Percentiles rank a stretch among this genome's conserved stretches.
These are phyloP conservation scores for Acrobasis repandana DNA, from an alignment of 2,888 invertebrate species.

Conservation along the genomic window DNA sequence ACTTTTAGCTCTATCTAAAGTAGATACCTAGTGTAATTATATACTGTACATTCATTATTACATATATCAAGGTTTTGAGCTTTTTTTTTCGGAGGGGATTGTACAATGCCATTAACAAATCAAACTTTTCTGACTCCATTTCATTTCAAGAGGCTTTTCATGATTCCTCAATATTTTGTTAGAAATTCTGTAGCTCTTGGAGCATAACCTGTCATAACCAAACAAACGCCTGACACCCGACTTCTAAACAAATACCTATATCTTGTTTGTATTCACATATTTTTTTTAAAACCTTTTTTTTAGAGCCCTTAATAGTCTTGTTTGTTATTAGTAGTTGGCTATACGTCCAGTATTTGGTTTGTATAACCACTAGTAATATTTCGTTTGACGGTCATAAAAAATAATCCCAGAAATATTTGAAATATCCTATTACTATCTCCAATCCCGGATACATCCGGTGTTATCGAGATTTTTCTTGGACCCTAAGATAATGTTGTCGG, in stretches of 20 bases:
- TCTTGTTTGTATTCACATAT: constrained; percentile 4
- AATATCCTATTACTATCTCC: neutral
- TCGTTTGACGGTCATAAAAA: neutral
- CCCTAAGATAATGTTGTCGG: neutral
- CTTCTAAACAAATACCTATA: neutral
- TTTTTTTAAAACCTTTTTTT: neutral
- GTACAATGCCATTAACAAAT: too few relatives aligned
- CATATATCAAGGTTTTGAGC: too few relatives aligned
- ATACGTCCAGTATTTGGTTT: neutral
- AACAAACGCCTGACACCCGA: neutral
- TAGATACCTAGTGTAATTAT: too few relatives aligned
- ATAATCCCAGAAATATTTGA: neutral
- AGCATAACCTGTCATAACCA: neutral
- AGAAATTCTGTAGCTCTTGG: neutral
- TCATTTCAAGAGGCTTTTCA: neutral
- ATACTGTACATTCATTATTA: too few relatives aligned
- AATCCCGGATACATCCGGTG: neutral
- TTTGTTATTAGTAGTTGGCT: too few relatives aligned
- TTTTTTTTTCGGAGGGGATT: too few relatives aligned
- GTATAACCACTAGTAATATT: constrained; percentile 3
- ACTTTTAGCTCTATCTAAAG: too few relatives aligned
- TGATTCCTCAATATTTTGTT: neutral
- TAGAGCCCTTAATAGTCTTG: too few relatives aligned
- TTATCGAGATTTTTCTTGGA: neutral
- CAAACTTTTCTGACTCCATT: too few relatives aligned